phyloP scores from a whole-genome alignment of 2,797 vertebrate species.

The Zenarchopterus dispar region DNA sequence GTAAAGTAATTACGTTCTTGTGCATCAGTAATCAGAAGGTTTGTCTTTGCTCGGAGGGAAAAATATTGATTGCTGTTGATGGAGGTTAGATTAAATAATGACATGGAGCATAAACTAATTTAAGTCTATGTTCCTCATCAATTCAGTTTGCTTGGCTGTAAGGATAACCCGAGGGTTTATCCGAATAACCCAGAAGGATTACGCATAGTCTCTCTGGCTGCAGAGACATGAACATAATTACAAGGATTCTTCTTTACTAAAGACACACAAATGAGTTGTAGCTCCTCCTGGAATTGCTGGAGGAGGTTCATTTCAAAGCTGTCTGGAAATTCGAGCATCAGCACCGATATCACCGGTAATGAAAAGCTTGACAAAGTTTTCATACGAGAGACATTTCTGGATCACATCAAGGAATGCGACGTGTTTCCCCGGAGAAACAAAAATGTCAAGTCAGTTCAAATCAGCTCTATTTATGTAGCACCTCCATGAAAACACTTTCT shows the following conservation, averaged over 20 bases:
- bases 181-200: constrained; percentile 14
- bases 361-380: neutral
- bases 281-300: no score
- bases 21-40: constrained; percentile 23
- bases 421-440: constrained; percentile 9
- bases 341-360: no score
- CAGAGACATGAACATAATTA: constrained; percentile 16
- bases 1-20: constrained; percentile 61
- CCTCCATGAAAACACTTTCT: constrained; percentile 19
- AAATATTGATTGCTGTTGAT: constrained; percentile 9
- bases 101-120: neutral
- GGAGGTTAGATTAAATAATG: constrained; percentile 1
- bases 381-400: neutral
- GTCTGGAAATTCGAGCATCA: neutral
- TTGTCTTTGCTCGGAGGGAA: constrained; percentile 17
- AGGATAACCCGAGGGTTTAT: constrained; percentile 6
- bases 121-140: constrained; percentile 7
- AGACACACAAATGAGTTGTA: neutral
- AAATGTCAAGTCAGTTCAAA: constrained; percentile 15
- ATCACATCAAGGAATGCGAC: constrained; percentile 8
- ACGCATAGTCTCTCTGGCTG: constrained; percentile 13
- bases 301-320: constrained; percentile 1
- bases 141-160: constrained; percentile 10
- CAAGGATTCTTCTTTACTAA: constrained; percentile 10
- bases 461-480: constrained; percentile 19